Conservation (phyloP, 2,888 invertebrate species). For the Aricia artaxerxes region DNA sequence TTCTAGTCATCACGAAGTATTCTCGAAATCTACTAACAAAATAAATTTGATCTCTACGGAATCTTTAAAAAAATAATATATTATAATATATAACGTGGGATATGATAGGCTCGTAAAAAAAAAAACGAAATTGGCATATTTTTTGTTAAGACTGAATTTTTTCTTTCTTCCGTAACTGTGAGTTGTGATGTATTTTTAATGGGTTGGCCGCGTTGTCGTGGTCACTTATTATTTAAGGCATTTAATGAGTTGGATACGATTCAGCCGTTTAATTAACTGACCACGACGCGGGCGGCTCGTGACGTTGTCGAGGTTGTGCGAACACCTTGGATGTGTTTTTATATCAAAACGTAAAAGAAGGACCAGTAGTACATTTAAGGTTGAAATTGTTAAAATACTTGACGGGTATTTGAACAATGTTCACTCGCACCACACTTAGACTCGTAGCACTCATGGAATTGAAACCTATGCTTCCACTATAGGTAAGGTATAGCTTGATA, state of each 20-base stretch:
- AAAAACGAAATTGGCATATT: constrained; percentile 19
- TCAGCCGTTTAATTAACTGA: background rate
- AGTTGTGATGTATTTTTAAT: constrained; percentile 28
- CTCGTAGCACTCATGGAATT: constrained; percentile 77
- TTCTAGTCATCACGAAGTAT: constrained; percentile 6
- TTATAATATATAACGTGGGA: background rate
- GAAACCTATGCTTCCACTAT: constrained; percentile 70
- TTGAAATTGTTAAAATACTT: constrained; percentile 51
- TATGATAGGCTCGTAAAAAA: no score
- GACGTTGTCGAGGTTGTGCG: constrained; percentile 56
- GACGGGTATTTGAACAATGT: constrained; percentile 50
- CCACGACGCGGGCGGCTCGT: constrained; percentile 2
- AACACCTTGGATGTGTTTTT: constrained; percentile 60
- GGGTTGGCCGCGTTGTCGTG: background rate
- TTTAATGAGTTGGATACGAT: background rate
- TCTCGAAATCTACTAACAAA: background rate
- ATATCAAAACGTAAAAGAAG: constrained; percentile 77
- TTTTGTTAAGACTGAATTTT: constrained; percentile 35
- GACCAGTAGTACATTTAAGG: constrained; percentile 64
- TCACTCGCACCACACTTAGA: constrained; percentile 58
- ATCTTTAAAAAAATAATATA: background rate
- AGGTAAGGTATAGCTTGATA: constrained; percentile 34
- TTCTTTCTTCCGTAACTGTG: constrained; percentile 32
- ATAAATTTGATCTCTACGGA: background rate
- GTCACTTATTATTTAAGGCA: background rate